Percentiles rank a stretch among this genome's conserved stretches.
phyloP scores from a whole-genome alignment of 2,113 vertebrate genomes.

The Notarius quadriscutis region DNA sequence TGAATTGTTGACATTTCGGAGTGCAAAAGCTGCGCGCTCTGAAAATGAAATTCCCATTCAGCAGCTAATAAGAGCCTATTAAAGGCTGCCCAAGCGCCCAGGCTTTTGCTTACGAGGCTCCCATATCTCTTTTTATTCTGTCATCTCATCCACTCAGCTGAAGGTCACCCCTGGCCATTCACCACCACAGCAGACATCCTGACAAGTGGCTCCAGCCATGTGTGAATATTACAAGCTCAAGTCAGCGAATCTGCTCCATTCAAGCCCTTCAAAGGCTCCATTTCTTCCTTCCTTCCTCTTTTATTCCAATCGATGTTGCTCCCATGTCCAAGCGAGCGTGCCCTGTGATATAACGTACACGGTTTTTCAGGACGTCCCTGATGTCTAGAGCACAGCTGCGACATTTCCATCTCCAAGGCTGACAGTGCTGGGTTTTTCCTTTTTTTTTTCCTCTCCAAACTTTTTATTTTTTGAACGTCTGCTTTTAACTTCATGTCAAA shows the following conservation, averaged over 20 bases:
- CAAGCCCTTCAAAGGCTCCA: constrained; percentile 39
- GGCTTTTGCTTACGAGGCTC: constrained; percentile 45
- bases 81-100: constrained; percentile 29
- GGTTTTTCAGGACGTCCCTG: background rate
- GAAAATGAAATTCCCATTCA: constrained; percentile 44
- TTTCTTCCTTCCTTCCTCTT: constrained; percentile 29
- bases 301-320: constrained; percentile 37
- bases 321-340: constrained; percentile 26
- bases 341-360: constrained; percentile 13
- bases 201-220: constrained; percentile 56
- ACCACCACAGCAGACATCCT: constrained; percentile 66
- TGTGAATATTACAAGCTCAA: constrained; percentile 60
- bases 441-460: background rate
- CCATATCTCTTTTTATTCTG: constrained; percentile 47
- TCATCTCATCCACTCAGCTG: constrained; percentile 48
- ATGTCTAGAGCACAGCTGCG: constrained; percentile 17
- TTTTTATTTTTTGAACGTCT: background rate
- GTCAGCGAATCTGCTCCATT: constrained; percentile 46
- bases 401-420: constrained; percentile 1
- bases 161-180: constrained; percentile 67
- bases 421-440: background rate
- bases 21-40: constrained; percentile 33
- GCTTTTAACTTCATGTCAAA: background rate
- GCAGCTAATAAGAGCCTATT: constrained; percentile 49
- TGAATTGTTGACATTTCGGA: constrained; percentile 53